Percentiles rank a stretch among this genome's conserved stretches.
Evolutionary conservation across 2,797 vertebrate species (phyloP).

Genomic region (Helostoma temminkii): DNA sequence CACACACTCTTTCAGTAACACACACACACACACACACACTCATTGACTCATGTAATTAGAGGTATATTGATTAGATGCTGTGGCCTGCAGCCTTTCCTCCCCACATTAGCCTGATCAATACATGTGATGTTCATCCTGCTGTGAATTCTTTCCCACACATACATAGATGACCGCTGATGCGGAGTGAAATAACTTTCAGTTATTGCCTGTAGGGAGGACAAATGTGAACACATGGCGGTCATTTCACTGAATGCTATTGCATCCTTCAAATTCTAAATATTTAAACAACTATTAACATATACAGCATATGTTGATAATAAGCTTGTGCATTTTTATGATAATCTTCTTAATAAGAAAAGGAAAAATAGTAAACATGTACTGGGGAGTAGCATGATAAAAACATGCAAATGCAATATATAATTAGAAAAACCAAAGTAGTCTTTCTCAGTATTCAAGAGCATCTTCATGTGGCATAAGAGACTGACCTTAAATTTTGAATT

Average conservation of each 20-base stretch:
- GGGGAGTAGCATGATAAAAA: background rate
- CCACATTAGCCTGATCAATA: slow-evolving; percentile 86
- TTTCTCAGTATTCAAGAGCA: background rate
- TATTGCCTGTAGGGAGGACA: slow-evolving; percentile 71
- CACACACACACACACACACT: slow-evolving; percentile 34
- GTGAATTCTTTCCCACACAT: slow-evolving; percentile 44
- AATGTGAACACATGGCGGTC: slow-evolving; percentile 49
- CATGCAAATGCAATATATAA: background rate
- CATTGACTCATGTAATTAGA: slow-evolving; percentile 79
- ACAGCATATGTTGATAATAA: background rate
- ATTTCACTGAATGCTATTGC: slow-evolving; percentile 34
- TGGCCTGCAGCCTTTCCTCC: slow-evolving; percentile 84
- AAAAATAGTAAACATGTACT: background rate
- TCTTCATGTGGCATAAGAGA: too few relatives aligned
- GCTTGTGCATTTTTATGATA: background rate
- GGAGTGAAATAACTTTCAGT: slow-evolving; percentile 65
- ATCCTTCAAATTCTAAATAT: background rate
- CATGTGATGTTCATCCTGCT: slow-evolving; percentile 81
- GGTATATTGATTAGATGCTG: slow-evolving; percentile 81
- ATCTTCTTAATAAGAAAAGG: background rate
- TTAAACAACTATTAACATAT: background rate
- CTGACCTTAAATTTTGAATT: too few relatives aligned
- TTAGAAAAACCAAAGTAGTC: too few relatives aligned
- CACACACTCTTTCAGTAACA: slow-evolving; percentile 39
- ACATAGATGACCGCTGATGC: slow-evolving; percentile 17